These are phyloP conservation scores for Gobiocypris rarus DNA, from an alignment of 2,113 vertebrate genomes.

Conservation along the genomic window DNA sequence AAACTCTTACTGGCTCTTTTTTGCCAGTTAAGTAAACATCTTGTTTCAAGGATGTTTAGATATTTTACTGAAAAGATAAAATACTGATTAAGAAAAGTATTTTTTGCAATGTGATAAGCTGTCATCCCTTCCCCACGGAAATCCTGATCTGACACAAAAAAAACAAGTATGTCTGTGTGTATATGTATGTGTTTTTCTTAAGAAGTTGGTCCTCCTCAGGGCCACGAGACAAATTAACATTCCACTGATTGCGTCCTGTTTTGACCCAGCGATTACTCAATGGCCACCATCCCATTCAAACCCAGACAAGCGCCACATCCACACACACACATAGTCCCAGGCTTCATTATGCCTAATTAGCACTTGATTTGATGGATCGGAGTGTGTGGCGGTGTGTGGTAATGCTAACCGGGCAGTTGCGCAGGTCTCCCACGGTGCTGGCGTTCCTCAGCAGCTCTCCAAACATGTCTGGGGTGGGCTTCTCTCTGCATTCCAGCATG, in stretches of 20 bases:
- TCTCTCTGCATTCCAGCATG: constrained; percentile 93
- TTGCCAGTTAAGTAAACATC: neutral
- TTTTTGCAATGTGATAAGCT: neutral
- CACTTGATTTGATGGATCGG: constrained; percentile 19
- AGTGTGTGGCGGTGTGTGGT: constrained; percentile 20
- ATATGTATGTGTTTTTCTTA: constrained; percentile 11
- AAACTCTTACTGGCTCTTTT: too few relatives aligned
- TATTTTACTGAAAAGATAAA: neutral
- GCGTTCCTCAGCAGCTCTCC: constrained; percentile 92
- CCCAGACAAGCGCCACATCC: constrained; percentile 12
- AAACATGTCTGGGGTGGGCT: constrained; percentile 94
- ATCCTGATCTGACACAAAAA: constrained; percentile 4
- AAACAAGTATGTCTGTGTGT: neutral
- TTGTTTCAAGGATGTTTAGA: constrained; percentile 26
- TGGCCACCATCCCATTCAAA: constrained; percentile 31
- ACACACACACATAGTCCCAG: constrained; percentile 7
- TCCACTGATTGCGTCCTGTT: constrained; percentile 26
- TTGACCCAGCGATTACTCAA: constrained; percentile 35
- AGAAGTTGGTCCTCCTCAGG: constrained; percentile 16
- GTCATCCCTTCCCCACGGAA: neutral
- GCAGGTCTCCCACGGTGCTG: constrained; percentile 93
- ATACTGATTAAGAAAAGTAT: neutral
- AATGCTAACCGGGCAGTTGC: constrained; percentile 88
- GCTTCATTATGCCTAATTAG: constrained; percentile 34
- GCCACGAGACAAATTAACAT: constrained; percentile 41